phyloP scores from a whole-genome alignment of 2,888 invertebrate genomes.

The Drosophila hawaiiensis region DNA sequence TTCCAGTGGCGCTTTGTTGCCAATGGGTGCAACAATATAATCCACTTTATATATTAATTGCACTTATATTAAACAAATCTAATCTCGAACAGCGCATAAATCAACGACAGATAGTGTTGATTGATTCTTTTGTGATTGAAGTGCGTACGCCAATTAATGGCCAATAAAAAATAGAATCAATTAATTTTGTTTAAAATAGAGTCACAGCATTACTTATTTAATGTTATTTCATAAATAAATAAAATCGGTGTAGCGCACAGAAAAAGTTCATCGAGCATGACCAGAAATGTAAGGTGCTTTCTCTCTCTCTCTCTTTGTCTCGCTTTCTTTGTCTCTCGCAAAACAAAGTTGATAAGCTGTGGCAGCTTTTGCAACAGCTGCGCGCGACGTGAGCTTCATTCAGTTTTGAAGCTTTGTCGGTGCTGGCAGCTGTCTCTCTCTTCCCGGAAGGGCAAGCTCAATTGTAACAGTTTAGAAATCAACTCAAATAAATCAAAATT shows the following conservation, averaged over 20 bases:
- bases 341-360: slow-evolving; percentile 31
- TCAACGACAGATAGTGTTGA: slow-evolving; percentile 23
- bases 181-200: not conserved
- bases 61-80: slow-evolving; percentile 39
- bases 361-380: slow-evolving; percentile 68
- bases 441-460: slow-evolving; percentile 28
- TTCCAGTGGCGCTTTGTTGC: slow-evolving; percentile 19
- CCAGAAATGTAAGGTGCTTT: slow-evolving; percentile 23
- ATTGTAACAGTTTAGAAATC: slow-evolving; percentile 40
- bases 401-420: slow-evolving; percentile 57
- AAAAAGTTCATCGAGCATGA: slow-evolving; percentile 11
- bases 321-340: not conserved
- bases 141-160: no score
- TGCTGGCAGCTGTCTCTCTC: slow-evolving; percentile 52
- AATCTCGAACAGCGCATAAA: slow-evolving; percentile 38
- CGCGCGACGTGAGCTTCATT: slow-evolving; percentile 51
- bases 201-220: not conserved
- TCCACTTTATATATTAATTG: slow-evolving; percentile 18
- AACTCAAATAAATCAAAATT: slow-evolving; percentile 50
- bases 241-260: slow-evolving; percentile 15
- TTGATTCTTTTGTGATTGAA: not conserved
- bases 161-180: not conserved
- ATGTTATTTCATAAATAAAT: no score
- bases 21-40: not conserved
- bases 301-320: not conserved